These are phyloP conservation scores for Mormyrops attenuatus DNA, from an alignment of 2,797 vertebrate species.

Conservation along the genomic window DNA sequence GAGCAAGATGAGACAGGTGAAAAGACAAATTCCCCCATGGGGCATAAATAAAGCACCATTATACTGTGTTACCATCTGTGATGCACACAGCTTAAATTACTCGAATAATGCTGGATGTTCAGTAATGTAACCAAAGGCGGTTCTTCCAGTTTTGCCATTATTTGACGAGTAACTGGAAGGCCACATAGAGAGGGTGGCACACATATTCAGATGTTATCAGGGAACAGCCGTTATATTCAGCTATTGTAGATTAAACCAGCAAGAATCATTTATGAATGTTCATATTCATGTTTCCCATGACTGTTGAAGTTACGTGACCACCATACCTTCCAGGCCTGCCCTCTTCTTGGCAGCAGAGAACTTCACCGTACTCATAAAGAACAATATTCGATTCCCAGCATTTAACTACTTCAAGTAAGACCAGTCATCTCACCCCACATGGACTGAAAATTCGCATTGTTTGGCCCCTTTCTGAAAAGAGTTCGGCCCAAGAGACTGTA, in stretches of 20 bases:
- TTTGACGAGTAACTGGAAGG: neutral
- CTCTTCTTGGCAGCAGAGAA: slow-evolving; percentile 74
- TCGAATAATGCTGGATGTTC: neutral
- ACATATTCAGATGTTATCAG: neutral
- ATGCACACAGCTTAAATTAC: neutral
- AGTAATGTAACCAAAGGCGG: neutral
- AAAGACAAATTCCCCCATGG: neutral
- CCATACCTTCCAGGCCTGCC: slow-evolving; percentile 58
- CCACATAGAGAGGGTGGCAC: neutral
- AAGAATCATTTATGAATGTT: neutral
- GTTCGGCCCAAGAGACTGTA: neutral
- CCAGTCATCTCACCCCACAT: neutral
- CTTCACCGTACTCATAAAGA: slow-evolving; percentile 84
- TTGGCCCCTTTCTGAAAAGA: neutral
- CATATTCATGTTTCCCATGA: neutral
- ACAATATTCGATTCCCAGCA: slow-evolving; percentile 74
- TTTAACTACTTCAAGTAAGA: slow-evolving; percentile 74
- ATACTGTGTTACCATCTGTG: neutral
- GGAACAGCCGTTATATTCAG: neutral
- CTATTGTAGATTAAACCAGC: neutral
- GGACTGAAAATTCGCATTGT: neutral
- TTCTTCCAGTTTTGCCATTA: neutral
- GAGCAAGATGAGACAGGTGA: neutral
- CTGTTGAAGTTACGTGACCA: neutral
- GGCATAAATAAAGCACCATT: neutral